These are phyloP conservation scores for Amiota mariae DNA, from an alignment of 2,888 invertebrate species.

Conservation along the genomic window DNA sequence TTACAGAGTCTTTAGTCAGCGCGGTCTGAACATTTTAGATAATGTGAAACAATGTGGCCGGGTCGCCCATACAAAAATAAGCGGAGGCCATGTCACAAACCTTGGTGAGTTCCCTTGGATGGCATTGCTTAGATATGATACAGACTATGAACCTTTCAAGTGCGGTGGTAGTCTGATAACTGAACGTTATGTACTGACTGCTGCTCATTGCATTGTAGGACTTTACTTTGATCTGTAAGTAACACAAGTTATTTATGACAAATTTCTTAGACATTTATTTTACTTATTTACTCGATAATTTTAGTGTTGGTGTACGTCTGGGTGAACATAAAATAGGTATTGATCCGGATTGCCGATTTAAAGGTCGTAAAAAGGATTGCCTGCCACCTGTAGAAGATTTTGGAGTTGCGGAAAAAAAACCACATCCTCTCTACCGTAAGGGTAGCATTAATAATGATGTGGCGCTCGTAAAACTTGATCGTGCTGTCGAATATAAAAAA, in stretches of 20 bases:
- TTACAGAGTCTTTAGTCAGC: not conserved
- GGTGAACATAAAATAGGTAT: slow-evolving; percentile 71
- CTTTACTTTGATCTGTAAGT: slow-evolving; percentile 53
- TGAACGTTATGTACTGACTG: slow-evolving; percentile 65
- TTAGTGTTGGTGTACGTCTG: slow-evolving; percentile 70
- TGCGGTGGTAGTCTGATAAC: slow-evolving; percentile 70
- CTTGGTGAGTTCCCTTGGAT: slow-evolving; percentile 84
- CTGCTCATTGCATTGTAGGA: slow-evolving; percentile 64
- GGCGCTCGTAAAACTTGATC: slow-evolving; percentile 75
- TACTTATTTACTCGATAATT: not conserved
- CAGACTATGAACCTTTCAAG: slow-evolving; percentile 64
- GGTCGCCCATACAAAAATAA: slow-evolving; percentile 76
- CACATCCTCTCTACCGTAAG: slow-evolving; percentile 75
- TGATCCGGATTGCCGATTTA: slow-evolving; percentile 64
- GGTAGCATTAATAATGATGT: slow-evolving; percentile 75
- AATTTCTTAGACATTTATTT: not conserved
- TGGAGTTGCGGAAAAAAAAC: slow-evolving; percentile 66
- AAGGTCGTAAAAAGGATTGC: slow-evolving; percentile 58
- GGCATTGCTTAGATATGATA: slow-evolving; percentile 80
- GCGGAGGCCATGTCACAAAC: slow-evolving; percentile 78
- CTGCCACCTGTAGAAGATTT: slow-evolving; percentile 72
- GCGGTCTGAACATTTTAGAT: slow-evolving; percentile 12
- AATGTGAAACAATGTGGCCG: slow-evolving; percentile 76
- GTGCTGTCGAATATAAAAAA: slow-evolving; percentile 57
- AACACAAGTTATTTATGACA: not conserved